A percentile compares a stretch with the other conserved stretches of the same genome.
Evolutionary conservation across 2,797 vertebrate genomes (phyloP).

Genomic region (Typhlichthys eigenmanni): DNA sequence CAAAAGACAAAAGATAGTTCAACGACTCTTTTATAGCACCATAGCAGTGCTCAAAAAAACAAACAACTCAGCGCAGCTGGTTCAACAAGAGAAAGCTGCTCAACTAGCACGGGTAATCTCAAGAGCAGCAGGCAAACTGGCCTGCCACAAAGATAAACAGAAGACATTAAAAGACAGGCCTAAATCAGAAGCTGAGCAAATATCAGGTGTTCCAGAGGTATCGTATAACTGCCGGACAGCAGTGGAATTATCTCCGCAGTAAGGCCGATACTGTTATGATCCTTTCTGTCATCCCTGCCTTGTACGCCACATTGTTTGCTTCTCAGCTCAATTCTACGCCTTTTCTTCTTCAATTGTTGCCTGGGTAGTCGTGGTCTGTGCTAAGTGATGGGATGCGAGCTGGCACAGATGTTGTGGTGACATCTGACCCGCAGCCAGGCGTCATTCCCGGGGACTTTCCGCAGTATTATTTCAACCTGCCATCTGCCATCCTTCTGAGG

Average conservation of each 20-base stretch:
- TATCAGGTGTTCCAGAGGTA: constrained; percentile 63
- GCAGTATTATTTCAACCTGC: constrained; percentile 77
- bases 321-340: constrained; percentile 31
- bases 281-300: constrained; percentile 57
- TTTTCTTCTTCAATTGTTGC: constrained; percentile 51
- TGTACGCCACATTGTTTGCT: constrained; percentile 58
- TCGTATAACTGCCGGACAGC: constrained; percentile 64
- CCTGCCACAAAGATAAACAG: constrained; percentile 61
- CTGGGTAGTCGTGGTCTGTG: constrained; percentile 64
- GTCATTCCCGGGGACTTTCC: constrained; percentile 81
- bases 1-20: constrained; percentile 55
- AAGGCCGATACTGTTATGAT: constrained; percentile 70
- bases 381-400: constrained; percentile 57
- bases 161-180: constrained; percentile 56
- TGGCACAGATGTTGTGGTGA: constrained; percentile 89
- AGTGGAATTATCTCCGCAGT: constrained; percentile 54
- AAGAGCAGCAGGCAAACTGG: constrained; percentile 66
- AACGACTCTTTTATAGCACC: constrained; percentile 57
- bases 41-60: constrained; percentile 55
- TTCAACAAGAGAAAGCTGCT: constrained; percentile 64
- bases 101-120: constrained; percentile 44
- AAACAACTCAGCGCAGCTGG: constrained; percentile 71
- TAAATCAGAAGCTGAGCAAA: constrained; percentile 75
- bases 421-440: constrained; percentile 89
- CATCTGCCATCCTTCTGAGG: constrained; percentile 86